Conservation (phyloP, 1,140 invertebrate genomes). For the Bombus superbus region DNA sequence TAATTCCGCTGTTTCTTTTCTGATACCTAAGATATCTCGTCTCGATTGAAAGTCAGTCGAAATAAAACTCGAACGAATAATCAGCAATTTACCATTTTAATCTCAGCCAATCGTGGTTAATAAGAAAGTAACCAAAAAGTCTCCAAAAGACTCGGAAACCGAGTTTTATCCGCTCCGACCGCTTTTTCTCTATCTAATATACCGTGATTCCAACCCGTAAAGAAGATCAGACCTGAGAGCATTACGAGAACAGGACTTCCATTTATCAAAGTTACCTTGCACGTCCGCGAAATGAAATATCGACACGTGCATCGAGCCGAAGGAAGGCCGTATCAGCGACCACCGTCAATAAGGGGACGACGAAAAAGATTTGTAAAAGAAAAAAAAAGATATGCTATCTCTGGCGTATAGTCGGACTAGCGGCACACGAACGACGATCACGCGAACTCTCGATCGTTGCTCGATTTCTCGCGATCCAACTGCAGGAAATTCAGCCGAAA, state of each 20-base stretch:
- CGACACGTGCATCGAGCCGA: conserved; percentile 3
- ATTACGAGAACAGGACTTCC: background rate
- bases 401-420: background rate
- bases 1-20: too few relatives aligned
- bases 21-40: too few relatives aligned
- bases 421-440: conserved; percentile 29
- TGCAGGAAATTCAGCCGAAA: background rate
- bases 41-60: background rate
- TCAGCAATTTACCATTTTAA: background rate
- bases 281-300: conserved; percentile 34
- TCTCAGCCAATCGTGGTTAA: background rate
- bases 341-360: background rate
- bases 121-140: background rate
- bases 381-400: conserved; percentile 1
- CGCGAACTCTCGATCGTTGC: conserved; percentile 29
- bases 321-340: background rate
- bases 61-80: background rate
- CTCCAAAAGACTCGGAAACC: background rate
- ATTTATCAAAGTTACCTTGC: conserved; percentile 27
- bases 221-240: background rate
- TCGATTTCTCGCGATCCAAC: conserved; percentile 4
- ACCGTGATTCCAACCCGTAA: conserved; percentile 4
- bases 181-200: conserved; percentile 9
- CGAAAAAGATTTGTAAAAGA: too few relatives aligned
- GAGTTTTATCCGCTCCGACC: background rate